These are phyloP conservation scores for Erebia aethiops DNA, from an alignment of 2,888 invertebrate species.

Conservation along the genomic window DNA sequence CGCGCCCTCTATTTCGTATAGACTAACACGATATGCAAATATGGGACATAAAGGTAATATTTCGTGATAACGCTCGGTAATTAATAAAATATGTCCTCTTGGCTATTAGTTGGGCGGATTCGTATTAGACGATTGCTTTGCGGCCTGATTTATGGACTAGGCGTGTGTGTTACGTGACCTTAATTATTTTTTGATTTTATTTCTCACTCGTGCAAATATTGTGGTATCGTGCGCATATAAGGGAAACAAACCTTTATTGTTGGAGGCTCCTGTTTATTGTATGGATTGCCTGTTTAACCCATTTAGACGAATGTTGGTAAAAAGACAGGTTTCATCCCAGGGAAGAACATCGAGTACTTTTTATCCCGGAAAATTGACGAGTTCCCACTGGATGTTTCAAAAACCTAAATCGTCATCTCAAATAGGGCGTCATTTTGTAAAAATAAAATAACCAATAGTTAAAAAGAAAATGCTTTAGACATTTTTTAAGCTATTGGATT, in stretches of 20 bases:
- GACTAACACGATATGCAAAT: conserved; percentile 80
- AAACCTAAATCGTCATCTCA: no score
- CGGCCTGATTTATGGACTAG: conserved; percentile 45
- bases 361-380: no score
- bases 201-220: conserved; percentile 6
- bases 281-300: no score
- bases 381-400: no score
- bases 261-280: neutral
- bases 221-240: neutral
- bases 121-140: conserved; percentile 45
- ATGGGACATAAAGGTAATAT: conserved; percentile 79
- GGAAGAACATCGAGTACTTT: no score
- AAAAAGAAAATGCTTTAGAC: no score
- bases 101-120: conserved; percentile 62
- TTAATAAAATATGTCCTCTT: conserved; percentile 81
- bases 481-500: no score
- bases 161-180: conserved; percentile 53
- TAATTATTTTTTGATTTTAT: conserved; percentile 55
- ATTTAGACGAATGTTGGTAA: no score
- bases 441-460: no score
- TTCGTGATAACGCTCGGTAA: conserved; percentile 78
- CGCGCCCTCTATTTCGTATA: conserved; percentile 69
- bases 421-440: no score
- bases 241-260: neutral
- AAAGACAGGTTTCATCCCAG: no score